Percentiles rank a stretch among this genome's conserved stretches.
Conservation (phyloP, 2,797 vertebrate genomes). For the Tadarida brasiliensis region DNA sequence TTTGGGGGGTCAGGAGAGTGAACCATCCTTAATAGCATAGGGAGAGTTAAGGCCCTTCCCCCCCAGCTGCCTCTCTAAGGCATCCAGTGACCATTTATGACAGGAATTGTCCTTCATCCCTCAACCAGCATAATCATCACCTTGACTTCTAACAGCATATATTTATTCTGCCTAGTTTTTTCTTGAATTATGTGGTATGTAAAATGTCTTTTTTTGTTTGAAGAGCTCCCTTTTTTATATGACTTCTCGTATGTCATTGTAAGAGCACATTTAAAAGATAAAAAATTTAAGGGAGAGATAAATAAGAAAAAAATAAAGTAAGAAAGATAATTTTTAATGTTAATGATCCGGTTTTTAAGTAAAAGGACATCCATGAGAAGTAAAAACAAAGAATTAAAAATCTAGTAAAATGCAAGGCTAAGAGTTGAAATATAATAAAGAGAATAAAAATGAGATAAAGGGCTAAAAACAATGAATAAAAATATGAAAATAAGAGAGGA, state of each 20-base stretch:
- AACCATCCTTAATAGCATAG: neutral
- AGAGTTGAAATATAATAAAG: constrained; percentile 28
- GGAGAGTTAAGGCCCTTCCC: neutral
- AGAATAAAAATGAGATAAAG: neutral
- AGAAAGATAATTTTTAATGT: neutral
- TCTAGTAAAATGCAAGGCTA: neutral
- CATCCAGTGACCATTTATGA: neutral
- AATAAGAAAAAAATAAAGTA: neutral
- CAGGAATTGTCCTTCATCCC: neutral
- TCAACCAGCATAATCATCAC: neutral
- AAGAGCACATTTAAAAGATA: constrained; percentile 7
- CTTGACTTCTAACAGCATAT: neutral
- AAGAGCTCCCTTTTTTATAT: neutral
- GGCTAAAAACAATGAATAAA: neutral
- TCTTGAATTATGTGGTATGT: neutral
- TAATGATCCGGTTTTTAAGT: neutral
- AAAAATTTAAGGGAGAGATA: neutral
- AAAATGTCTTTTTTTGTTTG: neutral
- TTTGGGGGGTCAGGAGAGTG: neutral
- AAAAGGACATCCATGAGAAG: neutral
- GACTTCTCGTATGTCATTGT: neutral
- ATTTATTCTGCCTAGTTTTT: neutral
- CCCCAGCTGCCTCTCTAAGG: neutral
- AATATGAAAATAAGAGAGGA: constrained; percentile 20
- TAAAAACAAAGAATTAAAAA: neutral